Conservation (phyloP, 2,113 vertebrate genomes). For the Cyphomyrus plagiostoma region DNA sequence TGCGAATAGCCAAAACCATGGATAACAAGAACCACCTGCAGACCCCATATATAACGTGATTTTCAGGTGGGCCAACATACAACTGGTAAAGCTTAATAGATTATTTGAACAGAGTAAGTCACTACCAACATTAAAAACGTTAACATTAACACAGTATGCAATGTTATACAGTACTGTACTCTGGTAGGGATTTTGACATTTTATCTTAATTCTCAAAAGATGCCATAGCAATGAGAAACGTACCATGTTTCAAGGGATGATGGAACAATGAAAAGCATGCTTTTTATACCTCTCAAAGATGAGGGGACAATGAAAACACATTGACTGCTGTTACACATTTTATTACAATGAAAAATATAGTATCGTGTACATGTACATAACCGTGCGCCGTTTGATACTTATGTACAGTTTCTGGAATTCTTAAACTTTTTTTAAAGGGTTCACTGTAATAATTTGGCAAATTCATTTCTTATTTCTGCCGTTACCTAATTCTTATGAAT, state of each 20-base stretch:
- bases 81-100: background rate
- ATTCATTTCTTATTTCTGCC: background rate
- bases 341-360: background rate
- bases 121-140: background rate
- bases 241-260: background rate
- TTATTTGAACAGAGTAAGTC: background rate
- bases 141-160: background rate
- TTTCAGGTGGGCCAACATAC: background rate
- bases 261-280: background rate
- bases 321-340: background rate
- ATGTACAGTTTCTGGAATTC: background rate
- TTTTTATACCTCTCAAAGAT: background rate
- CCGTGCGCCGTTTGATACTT: background rate
- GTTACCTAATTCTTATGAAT: background rate
- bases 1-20: background rate
- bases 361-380: background rate
- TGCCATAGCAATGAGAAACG: background rate
- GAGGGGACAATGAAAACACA: background rate
- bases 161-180: background rate
- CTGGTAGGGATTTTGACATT: background rate
- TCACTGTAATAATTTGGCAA: background rate
- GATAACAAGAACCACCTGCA: background rate
- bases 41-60: background rate
- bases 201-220: background rate
- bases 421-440: background rate